Conservation (phyloP, 2,797 vertebrate species). For the Anisognathus igniventris region DNA sequence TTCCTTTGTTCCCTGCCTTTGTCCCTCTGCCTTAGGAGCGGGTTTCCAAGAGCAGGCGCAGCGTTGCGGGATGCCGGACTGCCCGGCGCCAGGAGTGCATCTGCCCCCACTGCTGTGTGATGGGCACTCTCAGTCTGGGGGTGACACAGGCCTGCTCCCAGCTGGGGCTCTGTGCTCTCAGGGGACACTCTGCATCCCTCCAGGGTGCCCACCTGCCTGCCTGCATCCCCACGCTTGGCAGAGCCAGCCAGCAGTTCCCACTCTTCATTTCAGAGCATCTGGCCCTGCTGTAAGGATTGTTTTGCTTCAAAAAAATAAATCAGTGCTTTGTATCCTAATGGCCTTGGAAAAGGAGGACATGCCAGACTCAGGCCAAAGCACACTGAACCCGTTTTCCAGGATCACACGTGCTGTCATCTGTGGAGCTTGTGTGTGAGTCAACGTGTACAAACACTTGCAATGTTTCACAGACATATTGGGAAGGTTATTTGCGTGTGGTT, state of each 20-base stretch:
- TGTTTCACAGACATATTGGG: not conserved
- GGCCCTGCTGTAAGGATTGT: not conserved
- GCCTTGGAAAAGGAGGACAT: not conserved
- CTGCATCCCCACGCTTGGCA: rapidly evolving
- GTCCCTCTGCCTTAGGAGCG: not conserved
- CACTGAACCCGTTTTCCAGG: not conserved
- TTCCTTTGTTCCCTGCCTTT: conserved; percentile 40
- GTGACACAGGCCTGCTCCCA: not conserved
- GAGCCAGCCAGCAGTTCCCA: not conserved
- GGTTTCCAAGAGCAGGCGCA: not conserved
- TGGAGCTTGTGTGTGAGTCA: not conserved
- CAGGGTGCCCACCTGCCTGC: not conserved
- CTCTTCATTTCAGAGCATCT: not conserved
- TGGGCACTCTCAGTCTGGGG: rapidly evolving
- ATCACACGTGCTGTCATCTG: not conserved
- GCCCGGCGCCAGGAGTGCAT: not conserved
- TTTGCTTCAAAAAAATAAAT: conserved; percentile 9
- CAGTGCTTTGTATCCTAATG: not conserved
- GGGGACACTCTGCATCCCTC: not conserved
- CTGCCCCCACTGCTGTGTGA: rapidly evolving
- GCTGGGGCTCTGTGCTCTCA: not conserved
- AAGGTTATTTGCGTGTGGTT: not conserved
- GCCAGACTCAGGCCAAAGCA: not conserved
- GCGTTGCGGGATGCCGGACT: not conserved
- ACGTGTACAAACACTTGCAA: not conserved